phyloP scores from a whole-genome alignment of 2,113 vertebrate genomes.

The Myrmecophaga tridactyla region DNA sequence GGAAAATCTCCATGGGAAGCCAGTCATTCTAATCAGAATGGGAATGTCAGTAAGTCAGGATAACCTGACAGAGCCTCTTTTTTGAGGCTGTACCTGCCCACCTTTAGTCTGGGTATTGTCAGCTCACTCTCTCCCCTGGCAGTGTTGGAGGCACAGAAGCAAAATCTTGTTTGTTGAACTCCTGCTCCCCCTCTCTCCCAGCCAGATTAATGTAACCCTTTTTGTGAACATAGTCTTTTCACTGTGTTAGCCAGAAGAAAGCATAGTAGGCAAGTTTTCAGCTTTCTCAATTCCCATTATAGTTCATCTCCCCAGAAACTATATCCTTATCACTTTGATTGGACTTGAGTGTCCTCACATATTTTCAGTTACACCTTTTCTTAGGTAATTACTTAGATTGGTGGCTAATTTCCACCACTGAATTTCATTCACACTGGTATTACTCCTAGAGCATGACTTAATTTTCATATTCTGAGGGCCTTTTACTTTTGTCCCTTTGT shows the following conservation, averaged over 20 bases:
- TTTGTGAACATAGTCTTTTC: neutral
- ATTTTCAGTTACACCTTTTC: neutral
- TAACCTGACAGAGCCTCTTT: neutral
- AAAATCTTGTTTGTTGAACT: neutral
- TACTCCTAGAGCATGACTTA: neutral
- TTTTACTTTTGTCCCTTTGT: neutral
- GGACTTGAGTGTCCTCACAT: neutral
- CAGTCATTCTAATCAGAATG: neutral
- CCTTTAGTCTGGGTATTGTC: neutral
- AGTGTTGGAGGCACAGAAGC: neutral
- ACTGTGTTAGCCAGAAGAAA: neutral
- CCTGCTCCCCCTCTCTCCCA: neutral
- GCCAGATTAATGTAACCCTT: neutral
- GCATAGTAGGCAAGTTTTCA: neutral
- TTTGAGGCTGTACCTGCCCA: neutral
- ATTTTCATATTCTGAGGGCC: neutral
- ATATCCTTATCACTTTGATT: neutral
- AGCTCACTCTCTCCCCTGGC: neutral
- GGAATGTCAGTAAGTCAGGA: neutral
- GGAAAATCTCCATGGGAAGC: neutral
- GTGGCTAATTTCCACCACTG: neutral
- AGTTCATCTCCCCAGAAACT: neutral
- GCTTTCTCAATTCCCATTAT: neutral
- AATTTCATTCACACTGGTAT: neutral
- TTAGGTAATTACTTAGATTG: neutral